phyloP scores from a whole-genome alignment of 2,113 vertebrate species.

The Struthio camelus region DNA sequence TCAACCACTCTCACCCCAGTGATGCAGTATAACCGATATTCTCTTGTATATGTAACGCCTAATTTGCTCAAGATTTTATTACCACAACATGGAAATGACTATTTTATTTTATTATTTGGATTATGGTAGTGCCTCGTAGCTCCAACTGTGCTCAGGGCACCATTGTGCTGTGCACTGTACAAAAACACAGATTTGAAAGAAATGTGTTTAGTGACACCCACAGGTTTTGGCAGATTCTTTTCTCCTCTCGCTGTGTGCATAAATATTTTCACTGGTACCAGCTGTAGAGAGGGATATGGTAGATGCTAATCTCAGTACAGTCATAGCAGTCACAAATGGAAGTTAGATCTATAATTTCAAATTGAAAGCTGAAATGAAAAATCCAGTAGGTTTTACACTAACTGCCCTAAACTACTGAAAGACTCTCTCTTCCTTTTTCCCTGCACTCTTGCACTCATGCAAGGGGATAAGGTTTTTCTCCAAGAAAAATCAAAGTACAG shows the following conservation, averaged over 20 bases:
- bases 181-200: constrained; percentile 41
- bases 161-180: constrained; percentile 6
- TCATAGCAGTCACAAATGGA: constrained; percentile 62
- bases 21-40: background rate
- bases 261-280: constrained; percentile 70
- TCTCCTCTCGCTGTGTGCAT: constrained; percentile 52
- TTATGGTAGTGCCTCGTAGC: background rate
- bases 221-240: constrained; percentile 64
- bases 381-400: constrained; percentile 54
- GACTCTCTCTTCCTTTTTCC: constrained; percentile 8
- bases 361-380: constrained; percentile 59
- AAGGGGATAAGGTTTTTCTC: constrained; percentile 22
- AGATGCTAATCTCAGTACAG: constrained; percentile 66
- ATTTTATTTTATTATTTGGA: background rate
- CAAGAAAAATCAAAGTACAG: constrained; percentile 27
- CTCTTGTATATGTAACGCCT: background rate
- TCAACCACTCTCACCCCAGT: background rate
- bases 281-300: constrained; percentile 63
- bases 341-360: constrained; percentile 65
- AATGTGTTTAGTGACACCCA: constrained; percentile 64
- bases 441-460: background rate
- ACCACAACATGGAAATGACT: background rate
- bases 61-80: background rate
- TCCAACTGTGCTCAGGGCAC: background rate
- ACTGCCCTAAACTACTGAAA: constrained; percentile 46